phyloP scores from a whole-genome alignment of 53 echinoderm and acorn worm genomes.

The Pentamera pediparva region DNA sequence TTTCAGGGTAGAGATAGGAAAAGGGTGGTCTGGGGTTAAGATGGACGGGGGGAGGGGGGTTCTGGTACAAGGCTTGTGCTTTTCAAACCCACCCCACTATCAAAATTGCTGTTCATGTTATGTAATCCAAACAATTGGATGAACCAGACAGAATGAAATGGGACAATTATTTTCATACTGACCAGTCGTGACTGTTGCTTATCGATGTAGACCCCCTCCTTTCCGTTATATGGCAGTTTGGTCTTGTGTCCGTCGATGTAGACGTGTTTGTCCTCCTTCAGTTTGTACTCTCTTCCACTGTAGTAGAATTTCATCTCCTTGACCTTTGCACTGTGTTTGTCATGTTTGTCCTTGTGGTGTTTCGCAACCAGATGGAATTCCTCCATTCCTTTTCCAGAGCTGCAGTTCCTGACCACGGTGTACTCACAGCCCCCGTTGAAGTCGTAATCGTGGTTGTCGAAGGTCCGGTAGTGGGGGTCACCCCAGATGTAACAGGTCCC shows the following conservation, averaged over 20 bases:
- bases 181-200: conserved; percentile 16
- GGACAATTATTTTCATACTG: no score
- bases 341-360: conserved; percentile 28
- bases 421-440: conserved; percentile 74
- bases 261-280: conserved; percentile 6
- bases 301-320: conserved; percentile 14
- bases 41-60: no score
- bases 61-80: no score
- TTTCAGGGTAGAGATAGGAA: no score
- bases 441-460: conserved; percentile 58
- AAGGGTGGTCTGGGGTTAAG: no score
- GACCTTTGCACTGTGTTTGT: conserved; percentile 13
- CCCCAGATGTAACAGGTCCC: conserved; percentile 66
- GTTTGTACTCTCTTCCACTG: conserved; percentile 17
- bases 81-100: no score
- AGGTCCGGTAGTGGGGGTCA: conserved; percentile 81
- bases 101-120: no score
- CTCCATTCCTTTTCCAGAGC: background rate
- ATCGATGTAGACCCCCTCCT: conserved; percentile 8
- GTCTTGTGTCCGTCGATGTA: conserved; percentile 33
- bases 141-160: no score
- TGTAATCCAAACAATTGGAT: no score
- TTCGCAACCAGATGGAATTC: conserved; percentile 25
- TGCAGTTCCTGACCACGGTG: conserved; percentile 53
- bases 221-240: conserved; percentile 24